phyloP scores from a whole-genome alignment of 2,888 invertebrate species.

The Acanthoscelides obtectus region DNA sequence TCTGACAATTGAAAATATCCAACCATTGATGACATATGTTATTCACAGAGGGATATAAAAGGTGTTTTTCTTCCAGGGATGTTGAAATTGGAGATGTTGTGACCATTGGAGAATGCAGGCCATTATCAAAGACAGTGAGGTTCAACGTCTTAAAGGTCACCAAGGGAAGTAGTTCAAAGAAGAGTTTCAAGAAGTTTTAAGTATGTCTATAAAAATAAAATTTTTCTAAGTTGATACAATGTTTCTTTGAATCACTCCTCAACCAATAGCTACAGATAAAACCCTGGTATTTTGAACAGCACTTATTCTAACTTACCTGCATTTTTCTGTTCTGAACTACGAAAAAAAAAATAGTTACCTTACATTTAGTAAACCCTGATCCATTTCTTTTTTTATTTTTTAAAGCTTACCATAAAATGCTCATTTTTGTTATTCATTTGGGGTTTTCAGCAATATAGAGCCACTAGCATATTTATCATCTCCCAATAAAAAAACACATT shows the following conservation, averaged over 20 bases:
- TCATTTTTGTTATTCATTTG: too few relatives aligned
- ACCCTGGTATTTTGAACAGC: too few relatives aligned
- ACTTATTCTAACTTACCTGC: too few relatives aligned
- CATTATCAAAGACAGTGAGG: conserved; percentile 96
- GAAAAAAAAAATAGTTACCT: too few relatives aligned
- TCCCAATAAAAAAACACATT: too few relatives aligned
- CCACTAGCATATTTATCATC: too few relatives aligned
- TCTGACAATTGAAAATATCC: neutral
- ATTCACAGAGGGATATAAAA: conserved; percentile 1
- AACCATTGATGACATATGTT: neutral
- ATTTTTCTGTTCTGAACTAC: too few relatives aligned
- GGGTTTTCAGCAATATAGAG: too few relatives aligned
- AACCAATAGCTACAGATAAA: too few relatives aligned
- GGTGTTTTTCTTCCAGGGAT: conserved; percentile 68
- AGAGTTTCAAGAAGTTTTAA: conserved; percentile 96
- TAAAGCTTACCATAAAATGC: too few relatives aligned
- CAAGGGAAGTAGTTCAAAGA: conserved; percentile 87
- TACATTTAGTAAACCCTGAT: too few relatives aligned
- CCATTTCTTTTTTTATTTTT: too few relatives aligned
- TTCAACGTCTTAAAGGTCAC: conserved; percentile 98
- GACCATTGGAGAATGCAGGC: conserved; percentile 98
- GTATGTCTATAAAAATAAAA: conserved; percentile 1
- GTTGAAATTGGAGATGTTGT: conserved; percentile 94
- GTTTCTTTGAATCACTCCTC: neutral
- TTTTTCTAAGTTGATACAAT: neutral